Conservation (phyloP, 2,888 invertebrate species). For the Odontomyia ornata region DNA sequence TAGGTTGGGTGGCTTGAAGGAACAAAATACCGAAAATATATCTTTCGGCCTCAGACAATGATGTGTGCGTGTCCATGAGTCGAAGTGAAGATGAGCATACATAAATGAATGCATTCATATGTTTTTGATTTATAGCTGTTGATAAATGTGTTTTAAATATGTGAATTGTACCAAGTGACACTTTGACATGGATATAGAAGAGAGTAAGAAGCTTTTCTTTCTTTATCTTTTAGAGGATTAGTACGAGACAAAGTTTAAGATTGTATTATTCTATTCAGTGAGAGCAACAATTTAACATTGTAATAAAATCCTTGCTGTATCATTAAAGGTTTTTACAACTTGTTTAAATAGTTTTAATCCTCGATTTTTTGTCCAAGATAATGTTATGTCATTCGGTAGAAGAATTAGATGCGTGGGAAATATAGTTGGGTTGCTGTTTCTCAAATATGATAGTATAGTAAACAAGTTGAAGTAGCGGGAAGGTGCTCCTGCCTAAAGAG, state of each 20-base stretch:
- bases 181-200: background rate
- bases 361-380: too few relatives aligned
- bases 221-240: background rate
- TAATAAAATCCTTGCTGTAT: too few relatives aligned
- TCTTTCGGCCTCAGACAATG: background rate
- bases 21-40: background rate
- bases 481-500: too few relatives aligned
- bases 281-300: too few relatives aligned
- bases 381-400: too few relatives aligned
- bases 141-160: slow-evolving; percentile 24
- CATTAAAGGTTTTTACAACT: too few relatives aligned
- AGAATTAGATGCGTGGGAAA: too few relatives aligned
- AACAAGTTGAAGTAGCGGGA: too few relatives aligned
- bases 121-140: slow-evolving; percentile 34
- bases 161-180: slow-evolving; percentile 24
- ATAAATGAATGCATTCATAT: slow-evolving; percentile 24
- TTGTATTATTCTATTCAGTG: slow-evolving; percentile 17
- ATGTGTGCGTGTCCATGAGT: background rate
- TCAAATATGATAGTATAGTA: too few relatives aligned
- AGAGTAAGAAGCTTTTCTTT: background rate
- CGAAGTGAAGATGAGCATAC: background rate
- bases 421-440: too few relatives aligned
- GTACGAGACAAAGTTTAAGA: background rate
- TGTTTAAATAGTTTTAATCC: too few relatives aligned
- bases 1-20: background rate